Conservation (phyloP, 2,888 invertebrate species). For the Plebejus anna region DNA sequence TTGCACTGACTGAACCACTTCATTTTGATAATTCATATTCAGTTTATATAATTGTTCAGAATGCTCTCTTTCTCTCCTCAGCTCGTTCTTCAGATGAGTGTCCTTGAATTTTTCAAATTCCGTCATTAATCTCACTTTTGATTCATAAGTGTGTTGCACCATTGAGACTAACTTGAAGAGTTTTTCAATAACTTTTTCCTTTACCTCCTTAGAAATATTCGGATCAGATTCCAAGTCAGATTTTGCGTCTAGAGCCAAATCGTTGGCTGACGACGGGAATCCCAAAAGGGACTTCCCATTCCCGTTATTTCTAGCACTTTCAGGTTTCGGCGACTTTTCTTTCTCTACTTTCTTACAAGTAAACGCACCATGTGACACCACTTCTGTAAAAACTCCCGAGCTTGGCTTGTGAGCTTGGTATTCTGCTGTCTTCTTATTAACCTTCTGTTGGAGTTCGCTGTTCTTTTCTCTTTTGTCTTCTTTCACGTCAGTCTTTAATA, state of each 20-base stretch:
- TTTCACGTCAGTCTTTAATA: slow-evolving; percentile 59
- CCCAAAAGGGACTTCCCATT: slow-evolving; percentile 63
- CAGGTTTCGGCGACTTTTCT: slow-evolving; percentile 50
- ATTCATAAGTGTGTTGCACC: slow-evolving; percentile 72
- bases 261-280: slow-evolving; percentile 72
- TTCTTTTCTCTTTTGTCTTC: slow-evolving; percentile 61
- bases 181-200: slow-evolving; percentile 70
- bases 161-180: slow-evolving; percentile 67
- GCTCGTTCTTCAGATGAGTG: slow-evolving; percentile 63
- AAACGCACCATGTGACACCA: slow-evolving; percentile 70
- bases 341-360: slow-evolving; percentile 55
- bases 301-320: slow-evolving; percentile 46
- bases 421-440: slow-evolving; percentile 65
- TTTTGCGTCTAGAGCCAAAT: slow-evolving; percentile 69
- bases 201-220: slow-evolving; percentile 64
- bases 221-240: slow-evolving; percentile 70
- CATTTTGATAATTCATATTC: slow-evolving; percentile 72
- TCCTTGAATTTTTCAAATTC: slow-evolving; percentile 72
- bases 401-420: slow-evolving; percentile 66
- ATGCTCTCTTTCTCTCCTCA: slow-evolving; percentile 67
- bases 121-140: slow-evolving; percentile 68
- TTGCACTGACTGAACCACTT: slow-evolving; percentile 69
- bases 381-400: slow-evolving; percentile 70
- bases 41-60: slow-evolving; percentile 70
- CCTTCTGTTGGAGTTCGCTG: slow-evolving; percentile 61